Conservation (phyloP, 2,797 vertebrate species). For the Babyrousa celebensis region DNA sequence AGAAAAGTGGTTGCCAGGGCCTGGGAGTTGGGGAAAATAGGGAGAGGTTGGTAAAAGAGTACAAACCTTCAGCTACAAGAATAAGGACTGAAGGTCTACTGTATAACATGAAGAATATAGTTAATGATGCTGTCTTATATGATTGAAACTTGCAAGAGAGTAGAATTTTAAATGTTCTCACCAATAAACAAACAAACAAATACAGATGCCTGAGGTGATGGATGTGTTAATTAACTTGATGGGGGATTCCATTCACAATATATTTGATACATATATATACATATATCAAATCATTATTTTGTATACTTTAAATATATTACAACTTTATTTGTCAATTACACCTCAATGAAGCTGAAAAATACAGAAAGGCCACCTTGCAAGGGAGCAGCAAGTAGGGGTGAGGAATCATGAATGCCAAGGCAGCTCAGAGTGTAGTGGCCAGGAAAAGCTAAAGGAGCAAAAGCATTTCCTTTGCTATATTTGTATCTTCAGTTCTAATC, state of each 20-base stretch:
- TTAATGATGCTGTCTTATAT: neutral
- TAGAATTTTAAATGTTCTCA: conserved; percentile 44
- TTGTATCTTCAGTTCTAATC: neutral
- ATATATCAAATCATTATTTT: neutral
- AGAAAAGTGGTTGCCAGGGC: neutral
- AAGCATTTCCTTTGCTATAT: neutral
- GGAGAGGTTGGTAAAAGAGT: neutral
- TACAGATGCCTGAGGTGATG: neutral
- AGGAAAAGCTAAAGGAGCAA: neutral
- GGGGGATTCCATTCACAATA: neutral
- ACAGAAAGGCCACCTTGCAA: neutral
- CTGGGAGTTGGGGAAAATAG: neutral
- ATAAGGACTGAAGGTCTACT: neutral
- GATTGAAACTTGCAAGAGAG: neutral
- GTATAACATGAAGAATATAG: neutral
- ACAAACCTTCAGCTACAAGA: neutral
- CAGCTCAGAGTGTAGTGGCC: neutral
- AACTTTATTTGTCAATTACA: neutral
- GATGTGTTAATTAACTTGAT: neutral
- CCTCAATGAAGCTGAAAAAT: neutral
- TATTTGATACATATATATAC: no score
- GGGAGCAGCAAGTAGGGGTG: no score
- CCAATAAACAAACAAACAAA: neutral
- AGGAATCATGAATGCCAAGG: neutral
- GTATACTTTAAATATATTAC: neutral